Evolutionary conservation across 2,888 invertebrate genomes (phyloP).

Genomic region (Dione vanillae): DNA sequence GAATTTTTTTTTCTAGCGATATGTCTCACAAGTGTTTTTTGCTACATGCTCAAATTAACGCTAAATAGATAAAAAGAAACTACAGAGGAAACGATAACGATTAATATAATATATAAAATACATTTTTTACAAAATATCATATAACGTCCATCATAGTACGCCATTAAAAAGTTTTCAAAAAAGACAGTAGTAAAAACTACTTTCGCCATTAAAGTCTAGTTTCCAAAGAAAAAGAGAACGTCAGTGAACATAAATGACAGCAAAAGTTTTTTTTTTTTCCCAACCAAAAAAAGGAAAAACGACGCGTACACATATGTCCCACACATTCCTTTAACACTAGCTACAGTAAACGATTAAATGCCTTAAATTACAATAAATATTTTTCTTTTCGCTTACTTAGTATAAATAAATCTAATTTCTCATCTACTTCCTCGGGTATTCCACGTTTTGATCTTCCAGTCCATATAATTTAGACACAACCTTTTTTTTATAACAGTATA

Average conservation of each 20-base stretch:
- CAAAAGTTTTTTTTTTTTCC: slow-evolving; percentile 45
- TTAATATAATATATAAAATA: slow-evolving; percentile 80
- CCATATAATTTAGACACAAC: slow-evolving; percentile 81
- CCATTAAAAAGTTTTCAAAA: slow-evolving; percentile 76
- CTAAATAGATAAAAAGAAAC: slow-evolving; percentile 64
- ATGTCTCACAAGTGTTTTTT: slow-evolving; percentile 78
- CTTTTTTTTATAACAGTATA: slow-evolving; percentile 74
- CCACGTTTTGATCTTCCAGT: slow-evolving; percentile 57
- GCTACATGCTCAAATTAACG: slow-evolving; percentile 74
- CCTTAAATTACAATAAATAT: slow-evolving; percentile 79
- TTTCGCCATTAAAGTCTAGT: slow-evolving; percentile 35
- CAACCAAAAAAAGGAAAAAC: slow-evolving; percentile 33
- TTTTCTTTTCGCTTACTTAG: slow-evolving; percentile 78
- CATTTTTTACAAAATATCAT: slow-evolving; percentile 79
- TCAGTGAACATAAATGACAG: slow-evolving; percentile 48
- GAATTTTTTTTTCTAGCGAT: slow-evolving; percentile 72
- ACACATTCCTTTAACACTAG: slow-evolving; percentile 56
- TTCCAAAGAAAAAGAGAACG: slow-evolving; percentile 33
- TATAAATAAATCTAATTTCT: slow-evolving; percentile 81
- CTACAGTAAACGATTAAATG: slow-evolving; percentile 81
- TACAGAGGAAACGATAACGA: slow-evolving; percentile 65
- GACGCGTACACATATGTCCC: slow-evolving; percentile 46
- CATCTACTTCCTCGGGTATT: slow-evolving; percentile 71
- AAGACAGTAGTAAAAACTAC: slow-evolving; percentile 61
- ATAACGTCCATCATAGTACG: slow-evolving; percentile 56